Conservation (phyloP, 2,113 vertebrate genomes). For the Cyanoliseus patagonus region DNA sequence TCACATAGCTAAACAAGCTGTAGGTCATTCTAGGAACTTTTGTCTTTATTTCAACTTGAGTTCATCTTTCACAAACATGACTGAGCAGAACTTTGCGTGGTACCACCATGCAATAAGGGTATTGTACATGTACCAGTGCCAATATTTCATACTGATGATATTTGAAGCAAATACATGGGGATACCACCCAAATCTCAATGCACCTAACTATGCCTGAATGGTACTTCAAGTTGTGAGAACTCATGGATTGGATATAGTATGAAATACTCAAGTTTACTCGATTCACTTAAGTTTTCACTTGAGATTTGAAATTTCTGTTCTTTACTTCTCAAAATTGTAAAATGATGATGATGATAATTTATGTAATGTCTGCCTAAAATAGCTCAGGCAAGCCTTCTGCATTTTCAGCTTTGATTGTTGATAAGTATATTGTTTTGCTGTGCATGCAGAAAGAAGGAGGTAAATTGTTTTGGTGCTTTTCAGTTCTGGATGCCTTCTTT, state of each 20-base stretch:
- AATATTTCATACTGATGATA: not conserved
- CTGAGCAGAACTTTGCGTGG: not conserved
- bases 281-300: not conserved
- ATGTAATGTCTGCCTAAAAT: not conserved
- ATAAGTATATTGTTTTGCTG: not conserved
- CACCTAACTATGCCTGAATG: not conserved
- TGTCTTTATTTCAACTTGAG: not conserved
- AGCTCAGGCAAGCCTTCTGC: not conserved
- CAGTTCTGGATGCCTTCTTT: not conserved
- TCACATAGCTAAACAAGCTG: not conserved
- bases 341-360: not conserved
- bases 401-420: not conserved
- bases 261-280: not conserved
- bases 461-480: not conserved
- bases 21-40: not conserved
- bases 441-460: not conserved
- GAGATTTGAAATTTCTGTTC: not conserved
- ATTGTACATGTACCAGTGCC: not conserved
- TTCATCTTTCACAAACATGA: not conserved
- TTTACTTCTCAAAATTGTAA: not conserved
- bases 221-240: not conserved
- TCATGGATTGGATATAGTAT: not conserved
- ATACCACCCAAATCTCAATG: not conserved
- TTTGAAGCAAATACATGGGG: not conserved
- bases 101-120: not conserved